Conservation (phyloP, 2,888 invertebrate genomes). For the Eudasyphora cyanicolor region DNA sequence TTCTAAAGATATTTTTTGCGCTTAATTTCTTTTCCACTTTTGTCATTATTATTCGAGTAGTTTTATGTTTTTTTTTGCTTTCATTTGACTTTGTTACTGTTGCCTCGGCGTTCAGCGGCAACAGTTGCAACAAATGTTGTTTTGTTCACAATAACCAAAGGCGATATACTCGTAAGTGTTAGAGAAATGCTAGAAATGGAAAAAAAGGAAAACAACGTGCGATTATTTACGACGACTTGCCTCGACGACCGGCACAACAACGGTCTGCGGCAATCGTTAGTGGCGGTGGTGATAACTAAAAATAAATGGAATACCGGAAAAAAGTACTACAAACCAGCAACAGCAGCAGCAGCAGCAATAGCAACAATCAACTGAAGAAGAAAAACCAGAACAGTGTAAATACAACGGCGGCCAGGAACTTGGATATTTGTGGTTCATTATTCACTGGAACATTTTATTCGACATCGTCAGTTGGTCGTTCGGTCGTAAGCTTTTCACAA, state of each 20-base stretch:
- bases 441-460: constrained; percentile 46
- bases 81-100: background rate
- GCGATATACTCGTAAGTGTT: constrained; percentile 58
- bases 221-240: constrained; percentile 26
- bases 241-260: background rate
- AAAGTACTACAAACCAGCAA: no score
- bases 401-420: background rate
- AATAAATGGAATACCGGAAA: constrained; percentile 6
- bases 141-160: constrained; percentile 60
- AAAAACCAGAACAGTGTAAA: constrained; percentile 1
- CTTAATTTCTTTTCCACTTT: constrained; percentile 11
- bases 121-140: constrained; percentile 63
- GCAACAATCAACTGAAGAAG: background rate
- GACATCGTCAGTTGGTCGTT: background rate
- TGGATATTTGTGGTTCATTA: constrained; percentile 64
- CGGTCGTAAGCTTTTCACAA: background rate
- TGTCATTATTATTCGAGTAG: constrained; percentile 3
- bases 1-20: background rate
- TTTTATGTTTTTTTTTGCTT: background rate
- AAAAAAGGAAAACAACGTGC: constrained; percentile 8
- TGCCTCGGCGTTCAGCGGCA: constrained; percentile 53
- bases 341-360: constrained; percentile 7
- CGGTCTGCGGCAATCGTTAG: background rate
- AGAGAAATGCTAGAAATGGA: constrained; percentile 45
- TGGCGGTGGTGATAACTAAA: background rate